Evolutionary conservation across 2,888 invertebrate genomes (phyloP).

Genomic region (Drosophila mulleri): DNA sequence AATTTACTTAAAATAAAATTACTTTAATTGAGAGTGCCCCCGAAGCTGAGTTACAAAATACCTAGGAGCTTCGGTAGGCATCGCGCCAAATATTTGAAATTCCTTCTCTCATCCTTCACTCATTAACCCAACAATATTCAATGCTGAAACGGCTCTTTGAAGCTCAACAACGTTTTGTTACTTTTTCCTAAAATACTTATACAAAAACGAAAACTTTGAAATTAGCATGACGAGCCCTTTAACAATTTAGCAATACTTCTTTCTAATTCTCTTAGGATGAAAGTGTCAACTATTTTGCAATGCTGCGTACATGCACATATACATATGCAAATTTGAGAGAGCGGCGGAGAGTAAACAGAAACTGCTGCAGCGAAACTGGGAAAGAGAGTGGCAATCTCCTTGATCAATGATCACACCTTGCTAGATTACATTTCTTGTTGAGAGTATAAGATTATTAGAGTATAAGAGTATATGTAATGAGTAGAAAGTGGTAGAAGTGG

Average conservation of each 20-base stretch:
- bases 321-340: neutral
- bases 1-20: neutral
- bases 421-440: neutral
- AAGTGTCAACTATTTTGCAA: neutral
- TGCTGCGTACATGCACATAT: neutral
- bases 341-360: neutral
- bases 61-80: neutral
- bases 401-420: neutral
- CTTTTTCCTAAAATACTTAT: neutral
- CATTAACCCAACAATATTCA: neutral
- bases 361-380: neutral
- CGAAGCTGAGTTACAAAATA: neutral
- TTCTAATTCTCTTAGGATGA: neutral
- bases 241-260: neutral
- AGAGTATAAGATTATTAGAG: neutral
- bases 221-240: neutral
- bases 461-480: neutral
- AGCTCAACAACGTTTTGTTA: neutral
- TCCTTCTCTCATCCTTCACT: neutral
- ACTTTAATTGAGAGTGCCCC: neutral
- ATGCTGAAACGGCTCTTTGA: no score
- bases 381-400: slow-evolving; percentile 1
- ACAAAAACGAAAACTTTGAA: neutral
- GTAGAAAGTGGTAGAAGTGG: neutral
- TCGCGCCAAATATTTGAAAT: slow-evolving; percentile 2